These are phyloP conservation scores for Chymomyza amoena DNA, from an alignment of 2,888 invertebrate species.

Conservation along the genomic window DNA sequence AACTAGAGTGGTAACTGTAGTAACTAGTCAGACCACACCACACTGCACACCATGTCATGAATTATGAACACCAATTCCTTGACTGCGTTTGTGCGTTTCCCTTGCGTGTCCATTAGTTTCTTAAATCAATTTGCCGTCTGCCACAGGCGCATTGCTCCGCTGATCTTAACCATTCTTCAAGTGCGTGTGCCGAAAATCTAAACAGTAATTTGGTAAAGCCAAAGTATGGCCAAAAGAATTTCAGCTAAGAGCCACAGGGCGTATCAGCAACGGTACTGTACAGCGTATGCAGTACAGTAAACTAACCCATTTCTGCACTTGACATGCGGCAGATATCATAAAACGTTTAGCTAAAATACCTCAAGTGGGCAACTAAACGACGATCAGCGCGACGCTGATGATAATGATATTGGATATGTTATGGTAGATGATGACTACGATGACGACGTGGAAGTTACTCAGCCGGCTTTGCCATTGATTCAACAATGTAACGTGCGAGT, in stretches of 20 bases:
- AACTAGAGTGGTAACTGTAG: constrained; percentile 5
- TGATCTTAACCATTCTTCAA: constrained; percentile 54
- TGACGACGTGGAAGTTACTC: background rate
- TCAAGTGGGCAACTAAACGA: background rate
- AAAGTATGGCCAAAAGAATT: background rate
- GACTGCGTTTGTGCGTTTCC: constrained; percentile 8
- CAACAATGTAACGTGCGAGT: constrained; percentile 7
- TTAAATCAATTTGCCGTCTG: constrained; percentile 58
- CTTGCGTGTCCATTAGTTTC: constrained; percentile 55
- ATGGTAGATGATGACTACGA: background rate
- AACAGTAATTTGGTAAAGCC: background rate
- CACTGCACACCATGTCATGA: constrained; percentile 30
- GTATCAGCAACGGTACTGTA: constrained; percentile 64
- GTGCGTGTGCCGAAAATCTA: constrained; percentile 20
- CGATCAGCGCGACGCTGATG: background rate
- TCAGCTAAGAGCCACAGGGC: constrained; percentile 31
- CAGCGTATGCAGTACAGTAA: constrained; percentile 18
- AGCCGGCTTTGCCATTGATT: background rate
- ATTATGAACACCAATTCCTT: constrained; percentile 60
- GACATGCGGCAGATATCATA: constrained; percentile 25
- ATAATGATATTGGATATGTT: background rate
- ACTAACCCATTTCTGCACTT: background rate
- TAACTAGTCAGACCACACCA: constrained; percentile 11
- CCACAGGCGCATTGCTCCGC: constrained; percentile 17
- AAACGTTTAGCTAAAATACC: constrained; percentile 64